Conservation (phyloP, 1,140 invertebrate genomes). For the Scaptodrosophila lebanonensis region DNA sequence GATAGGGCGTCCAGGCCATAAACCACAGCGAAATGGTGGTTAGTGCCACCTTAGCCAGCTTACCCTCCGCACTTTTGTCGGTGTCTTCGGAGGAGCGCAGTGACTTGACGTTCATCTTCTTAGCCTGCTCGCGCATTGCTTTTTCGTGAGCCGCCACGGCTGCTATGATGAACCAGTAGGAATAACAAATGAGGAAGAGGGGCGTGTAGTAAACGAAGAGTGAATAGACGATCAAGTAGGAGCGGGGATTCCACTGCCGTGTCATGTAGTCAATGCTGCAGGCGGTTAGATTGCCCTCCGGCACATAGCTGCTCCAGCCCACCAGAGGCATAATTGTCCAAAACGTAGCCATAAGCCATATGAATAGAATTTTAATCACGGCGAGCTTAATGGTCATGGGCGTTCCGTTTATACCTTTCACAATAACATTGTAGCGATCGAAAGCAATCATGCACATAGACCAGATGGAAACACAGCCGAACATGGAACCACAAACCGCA, state of each 20-base stretch:
- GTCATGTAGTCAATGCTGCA: constrained; percentile 90
- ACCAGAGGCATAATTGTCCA: constrained; percentile 85
- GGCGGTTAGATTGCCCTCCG: constrained; percentile 90
- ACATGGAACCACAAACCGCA: constrained; percentile 87
- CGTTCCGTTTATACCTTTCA: constrained; percentile 84
- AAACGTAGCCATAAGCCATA: constrained; percentile 83
- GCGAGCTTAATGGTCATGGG: constrained; percentile 84
- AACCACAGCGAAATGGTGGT: constrained; percentile 91
- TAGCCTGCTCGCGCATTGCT: constrained; percentile 88
- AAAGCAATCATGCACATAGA: constrained; percentile 90
- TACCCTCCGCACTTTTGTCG: constrained; percentile 84
- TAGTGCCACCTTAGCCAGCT: constrained; percentile 88
- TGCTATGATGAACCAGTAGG: constrained; percentile 87
- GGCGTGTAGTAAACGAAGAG: constrained; percentile 85
- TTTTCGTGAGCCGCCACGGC: constrained; percentile 89
- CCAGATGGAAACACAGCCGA: constrained; percentile 90
- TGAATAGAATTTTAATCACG: constrained; percentile 82
- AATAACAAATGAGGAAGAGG: constrained; percentile 84
- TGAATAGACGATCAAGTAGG: constrained; percentile 84
- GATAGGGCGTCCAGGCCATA: constrained; percentile 89
- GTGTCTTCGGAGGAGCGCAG: constrained; percentile 83
- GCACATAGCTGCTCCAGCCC: constrained; percentile 87
- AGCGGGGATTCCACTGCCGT: constrained; percentile 81
- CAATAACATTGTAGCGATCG: constrained; percentile 92
- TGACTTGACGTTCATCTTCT: constrained; percentile 91